A percentile compares a stretch with the other conserved stretches of the same genome.
phyloP scores from a whole-genome alignment of 2,797 vertebrate genomes.

The Sebastes kiyomatsui region DNA sequence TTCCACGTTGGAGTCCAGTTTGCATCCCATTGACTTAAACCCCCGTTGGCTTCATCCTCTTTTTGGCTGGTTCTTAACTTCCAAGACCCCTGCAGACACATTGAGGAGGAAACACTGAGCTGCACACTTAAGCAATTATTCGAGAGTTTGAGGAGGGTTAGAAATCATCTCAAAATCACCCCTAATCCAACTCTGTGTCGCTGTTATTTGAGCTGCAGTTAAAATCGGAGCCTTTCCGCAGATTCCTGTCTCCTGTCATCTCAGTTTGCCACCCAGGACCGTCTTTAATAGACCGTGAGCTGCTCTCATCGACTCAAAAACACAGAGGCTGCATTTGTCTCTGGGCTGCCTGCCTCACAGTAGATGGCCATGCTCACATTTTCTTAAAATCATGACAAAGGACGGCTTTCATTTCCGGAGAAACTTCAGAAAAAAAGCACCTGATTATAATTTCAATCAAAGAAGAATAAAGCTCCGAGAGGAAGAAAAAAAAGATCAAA shows the following conservation, averaged over 20 bases:
- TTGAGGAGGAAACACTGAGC: constrained; percentile 27
- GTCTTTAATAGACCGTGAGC: constrained; percentile 27
- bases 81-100: constrained; percentile 10
- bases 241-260: constrained; percentile 25
- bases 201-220: constrained; percentile 34
- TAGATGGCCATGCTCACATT: background rate
- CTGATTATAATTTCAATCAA: constrained; percentile 6
- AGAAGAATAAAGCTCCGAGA: constrained; percentile 11
- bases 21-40: constrained; percentile 45
- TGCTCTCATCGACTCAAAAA: constrained; percentile 22
- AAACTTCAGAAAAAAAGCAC: constrained; percentile 1
- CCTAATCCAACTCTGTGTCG: constrained; percentile 35
- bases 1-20: constrained; percentile 54
- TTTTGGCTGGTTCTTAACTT: constrained; percentile 37
- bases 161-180: constrained; percentile 31
- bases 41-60: constrained; percentile 12
- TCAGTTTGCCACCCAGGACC: constrained; percentile 40
- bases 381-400: constrained; percentile 10
- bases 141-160: constrained; percentile 20
- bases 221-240: constrained; percentile 26
- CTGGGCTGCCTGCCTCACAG: background rate
- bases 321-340: background rate
- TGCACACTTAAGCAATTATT: constrained; percentile 21
- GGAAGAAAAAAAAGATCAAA: background rate
- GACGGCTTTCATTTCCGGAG: constrained; percentile 17